Evolutionary conservation across 2,797 vertebrate species (phyloP).

Genomic region (Rhynchotus rufescens): DNA sequence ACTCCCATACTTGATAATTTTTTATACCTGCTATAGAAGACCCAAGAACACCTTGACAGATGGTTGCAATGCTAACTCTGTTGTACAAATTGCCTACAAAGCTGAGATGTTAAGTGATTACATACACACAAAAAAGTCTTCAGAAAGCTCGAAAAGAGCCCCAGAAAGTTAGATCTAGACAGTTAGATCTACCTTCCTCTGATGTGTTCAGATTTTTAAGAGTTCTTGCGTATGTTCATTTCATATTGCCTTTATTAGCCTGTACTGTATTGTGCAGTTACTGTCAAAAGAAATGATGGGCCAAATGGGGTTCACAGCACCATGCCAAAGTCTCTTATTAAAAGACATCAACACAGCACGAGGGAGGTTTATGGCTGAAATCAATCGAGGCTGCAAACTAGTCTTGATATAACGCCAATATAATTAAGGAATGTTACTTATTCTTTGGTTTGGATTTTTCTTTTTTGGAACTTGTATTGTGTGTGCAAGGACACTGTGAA

Average conservation of each 20-base stretch:
- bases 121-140: not conserved
- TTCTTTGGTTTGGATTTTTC: too few species aligned
- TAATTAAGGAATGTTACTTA: not conserved
- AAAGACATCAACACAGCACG: not conserved
- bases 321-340: not conserved
- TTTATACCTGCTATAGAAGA: not conserved
- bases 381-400: constrained; percentile 25
- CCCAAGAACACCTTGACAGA: not conserved
- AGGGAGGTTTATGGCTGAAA: not conserved
- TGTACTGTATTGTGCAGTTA: not conserved
- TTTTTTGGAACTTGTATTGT: not conserved
- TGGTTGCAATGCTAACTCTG: not conserved
- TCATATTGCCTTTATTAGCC: not conserved
- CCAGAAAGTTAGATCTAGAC: not conserved
- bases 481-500: not conserved
- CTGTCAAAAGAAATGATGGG: not conserved
- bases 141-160: not conserved
- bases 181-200: not conserved
- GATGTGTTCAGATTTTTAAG: not conserved
- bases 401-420: not conserved
- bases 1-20: not conserved
- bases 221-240: not conserved
- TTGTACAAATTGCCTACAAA: not conserved
- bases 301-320: not conserved
- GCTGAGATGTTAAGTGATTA: not conserved